These are phyloP conservation scores for Cheirogaleus major DNA, from an alignment of 2,797 vertebrate genomes.

Conservation along the genomic window DNA sequence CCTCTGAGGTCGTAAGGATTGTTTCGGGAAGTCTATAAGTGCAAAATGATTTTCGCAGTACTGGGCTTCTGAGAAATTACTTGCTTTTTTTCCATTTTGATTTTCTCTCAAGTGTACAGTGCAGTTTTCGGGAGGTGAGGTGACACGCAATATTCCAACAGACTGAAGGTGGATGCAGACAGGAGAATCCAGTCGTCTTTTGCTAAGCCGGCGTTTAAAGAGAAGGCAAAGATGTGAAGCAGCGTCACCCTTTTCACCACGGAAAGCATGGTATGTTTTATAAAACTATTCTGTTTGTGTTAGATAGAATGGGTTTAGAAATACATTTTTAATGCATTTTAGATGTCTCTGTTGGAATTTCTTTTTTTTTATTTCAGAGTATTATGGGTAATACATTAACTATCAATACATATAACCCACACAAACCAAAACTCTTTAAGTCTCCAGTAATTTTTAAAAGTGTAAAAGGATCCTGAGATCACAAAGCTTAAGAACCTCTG, in stretches of 20 bases:
- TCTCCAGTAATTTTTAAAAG: neutral
- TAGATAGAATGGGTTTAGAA: neutral
- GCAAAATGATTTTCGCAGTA: neutral
- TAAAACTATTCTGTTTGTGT: neutral
- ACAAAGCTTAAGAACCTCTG: neutral
- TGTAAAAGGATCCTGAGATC: neutral
- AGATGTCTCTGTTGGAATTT: neutral
- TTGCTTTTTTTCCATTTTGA: neutral
- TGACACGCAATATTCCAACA: neutral
- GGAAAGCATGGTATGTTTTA: neutral
- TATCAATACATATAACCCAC: neutral
- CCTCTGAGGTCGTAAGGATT: neutral
- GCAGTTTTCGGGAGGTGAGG: neutral
- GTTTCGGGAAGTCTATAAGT: neutral
- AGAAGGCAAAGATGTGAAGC: neutral
- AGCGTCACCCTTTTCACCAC: neutral
- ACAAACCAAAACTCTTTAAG: neutral
- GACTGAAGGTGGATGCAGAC: neutral
- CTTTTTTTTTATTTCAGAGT: no score
- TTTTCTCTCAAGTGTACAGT: neutral
- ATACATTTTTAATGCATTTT: neutral
- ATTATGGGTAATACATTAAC: neutral
- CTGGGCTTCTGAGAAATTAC: neutral
- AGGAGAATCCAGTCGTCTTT: neutral
- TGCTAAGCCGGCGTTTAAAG: neutral